phyloP scores from a whole-genome alignment of 2,888 invertebrate genomes.

The Alitta virens region DNA sequence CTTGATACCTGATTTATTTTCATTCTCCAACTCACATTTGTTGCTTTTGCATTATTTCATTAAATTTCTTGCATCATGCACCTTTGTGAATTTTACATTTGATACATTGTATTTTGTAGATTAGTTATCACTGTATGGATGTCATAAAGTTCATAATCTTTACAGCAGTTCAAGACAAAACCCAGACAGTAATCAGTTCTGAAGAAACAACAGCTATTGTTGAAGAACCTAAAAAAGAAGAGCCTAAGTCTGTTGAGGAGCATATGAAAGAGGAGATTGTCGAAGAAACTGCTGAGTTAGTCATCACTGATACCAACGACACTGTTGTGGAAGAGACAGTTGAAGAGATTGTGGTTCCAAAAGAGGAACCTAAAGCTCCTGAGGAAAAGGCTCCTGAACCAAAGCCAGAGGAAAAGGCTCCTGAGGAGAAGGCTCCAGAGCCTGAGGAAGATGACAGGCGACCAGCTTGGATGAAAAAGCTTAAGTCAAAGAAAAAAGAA shows the following conservation, averaged over 20 bases:
- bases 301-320: neutral
- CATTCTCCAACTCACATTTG: too few species aligned
- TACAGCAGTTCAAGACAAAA: too few species aligned
- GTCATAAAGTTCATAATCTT: too few species aligned
- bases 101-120: too few species aligned
- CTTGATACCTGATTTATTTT: too few species aligned
- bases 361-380: neutral
- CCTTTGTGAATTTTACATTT: too few species aligned
- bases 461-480: neutral
- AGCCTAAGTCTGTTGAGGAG: neutral
- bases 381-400: neutral
- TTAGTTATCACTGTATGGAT: too few species aligned
- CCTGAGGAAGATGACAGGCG: neutral
- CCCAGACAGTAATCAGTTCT: too few species aligned
- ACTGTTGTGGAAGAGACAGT: neutral
- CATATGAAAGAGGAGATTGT: neutral
- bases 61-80: too few species aligned
- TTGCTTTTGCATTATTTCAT: too few species aligned
- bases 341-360: neutral
- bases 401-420: too few species aligned
- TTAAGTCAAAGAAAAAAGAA: neutral
- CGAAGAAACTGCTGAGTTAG: conserved; percentile 1
- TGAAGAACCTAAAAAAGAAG: neutral
- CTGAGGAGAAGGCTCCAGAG: neutral
- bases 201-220: neutral